Evolutionary conservation across 2,797 vertebrate species (phyloP).

Genomic region (Anomalospiza imberbis): DNA sequence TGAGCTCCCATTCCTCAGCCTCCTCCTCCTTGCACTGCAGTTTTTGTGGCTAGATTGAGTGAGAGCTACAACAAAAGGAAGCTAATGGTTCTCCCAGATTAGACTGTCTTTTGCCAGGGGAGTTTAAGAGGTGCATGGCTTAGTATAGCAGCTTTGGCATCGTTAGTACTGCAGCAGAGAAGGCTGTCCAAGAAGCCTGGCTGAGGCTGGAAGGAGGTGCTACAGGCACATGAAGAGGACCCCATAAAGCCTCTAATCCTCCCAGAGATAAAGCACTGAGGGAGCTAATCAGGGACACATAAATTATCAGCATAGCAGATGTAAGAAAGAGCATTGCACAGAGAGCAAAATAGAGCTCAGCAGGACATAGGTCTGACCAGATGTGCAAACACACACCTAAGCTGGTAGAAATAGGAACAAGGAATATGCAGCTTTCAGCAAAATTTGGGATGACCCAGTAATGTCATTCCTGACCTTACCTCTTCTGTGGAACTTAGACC

Average conservation of each 20-base stretch:
- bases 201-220: neutral
- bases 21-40: neutral
- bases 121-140: neutral
- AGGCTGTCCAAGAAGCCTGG: neutral
- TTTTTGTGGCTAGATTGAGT: neutral
- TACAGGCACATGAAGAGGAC: neutral
- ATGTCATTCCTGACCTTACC: neutral
- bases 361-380: neutral
- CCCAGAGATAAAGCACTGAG: neutral
- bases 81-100: neutral
- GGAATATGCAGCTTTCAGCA: neutral
- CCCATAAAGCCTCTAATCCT: conserved; percentile 1
- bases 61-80: neutral
- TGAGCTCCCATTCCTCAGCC: neutral
- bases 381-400: neutral
- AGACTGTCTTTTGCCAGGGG: conserved; percentile 20
- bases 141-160: neutral
- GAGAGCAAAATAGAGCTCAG: neutral
- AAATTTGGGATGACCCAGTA: neutral
- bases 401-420: neutral
- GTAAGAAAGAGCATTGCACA: neutral
- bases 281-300: neutral
- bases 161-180: neutral
- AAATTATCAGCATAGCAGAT: neutral
- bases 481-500: neutral